Evolutionary conservation across 1,140 invertebrate genomes (phyloP), one percentile per base, ranked within the genome.

Genomic region (Saccostrea cuccullata): DNA sequence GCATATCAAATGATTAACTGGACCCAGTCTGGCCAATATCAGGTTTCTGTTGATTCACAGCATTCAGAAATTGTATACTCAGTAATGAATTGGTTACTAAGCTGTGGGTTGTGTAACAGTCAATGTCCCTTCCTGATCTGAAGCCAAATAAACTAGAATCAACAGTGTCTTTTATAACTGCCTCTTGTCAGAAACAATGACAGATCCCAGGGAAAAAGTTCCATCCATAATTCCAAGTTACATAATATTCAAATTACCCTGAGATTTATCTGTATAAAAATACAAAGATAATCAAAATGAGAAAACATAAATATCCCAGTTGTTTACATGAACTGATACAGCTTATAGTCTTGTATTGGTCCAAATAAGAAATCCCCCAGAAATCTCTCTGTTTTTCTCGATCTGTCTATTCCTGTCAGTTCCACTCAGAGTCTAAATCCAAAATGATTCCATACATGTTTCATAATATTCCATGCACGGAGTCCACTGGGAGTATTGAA

Each of bases 151-250:
- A 36, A 77, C 30, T 30, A 36, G 23, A 77, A 77, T 77, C 70
- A 77, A 77, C 70, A 77, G 70, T 77, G 70, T 77, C 70, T 77
- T 77, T 77, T 77, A 77, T 77, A 77, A 77, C 20, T 77, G 17
- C 70, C 30, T 77, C 70, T 77, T 77, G 70, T 77, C 70, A 77
- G 70, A 77, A 77, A 23, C 70, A 77, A 77, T 77, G 70, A 77
- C 23, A 36, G 70, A 23, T 77, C 70, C 30, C 15, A 15, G 23
- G 26, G 15, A 13, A 77, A n/a, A 12, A 77, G 70, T 77, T 26
- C 70, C 23, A 23, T 77, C 70, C 70, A 30, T 30, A 30, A 77
- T 77, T 77, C 70, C 70, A 4, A 77, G 15, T 77, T 77, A 77
- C 70, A 77, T 77, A 77, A 77, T 77, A 77, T 77, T 77, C 70